Base-by-base conservation (phyloP, 2,797 vertebrate species). In the Myotis myotis region DNA sequence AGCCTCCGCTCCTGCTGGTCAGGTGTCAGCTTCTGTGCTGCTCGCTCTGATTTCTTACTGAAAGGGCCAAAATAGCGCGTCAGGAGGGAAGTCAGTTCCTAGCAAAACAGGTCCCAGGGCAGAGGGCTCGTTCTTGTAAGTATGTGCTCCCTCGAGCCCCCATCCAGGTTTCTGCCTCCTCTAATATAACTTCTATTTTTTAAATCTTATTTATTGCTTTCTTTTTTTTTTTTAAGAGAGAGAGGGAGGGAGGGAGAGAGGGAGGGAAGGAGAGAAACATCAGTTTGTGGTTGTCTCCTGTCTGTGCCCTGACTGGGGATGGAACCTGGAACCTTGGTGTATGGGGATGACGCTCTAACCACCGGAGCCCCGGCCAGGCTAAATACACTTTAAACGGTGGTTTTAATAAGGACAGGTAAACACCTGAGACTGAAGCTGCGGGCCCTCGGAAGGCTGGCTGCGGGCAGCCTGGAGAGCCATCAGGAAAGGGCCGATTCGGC, bases 381-480 rank as follows among this genome's bases (percentile, higher is more conserved):
- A 62, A 15, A 30, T 6, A 15, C 3, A 49, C 74, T 70, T 91
- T 75, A 55, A 96, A 99, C 97, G 91, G 99, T 98, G 1, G 99
- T 99, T 41, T 99, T 98, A 17, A 97, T 62, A 72, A 20, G 25
- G 76, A 60, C 53, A 44, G 0, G 20, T 22, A 53, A 85, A 85
- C 30, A 33, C 60, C 51, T 88, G n/a, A 91, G 71, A 85, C 30
- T 51, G 55, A 64, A 71, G 62, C 25, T 20, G 74, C 36, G 23
- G 22, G 22, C 51, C 17, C 15, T 57, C 80, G 12, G 8, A 2
- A 19, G 0, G 0, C 25, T 53, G 85, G 4, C 17, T 60, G 30
- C 71, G 20, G 66, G 25, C 5, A 1, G 3, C 11, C 3, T 30
- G 12, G 71, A 36, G 55, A 55, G 11, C 10, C 33, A 28, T 20